phyloP scores from a whole-genome alignment of 2,888 invertebrate genomes.

The Mythimna albipuncta region DNA sequence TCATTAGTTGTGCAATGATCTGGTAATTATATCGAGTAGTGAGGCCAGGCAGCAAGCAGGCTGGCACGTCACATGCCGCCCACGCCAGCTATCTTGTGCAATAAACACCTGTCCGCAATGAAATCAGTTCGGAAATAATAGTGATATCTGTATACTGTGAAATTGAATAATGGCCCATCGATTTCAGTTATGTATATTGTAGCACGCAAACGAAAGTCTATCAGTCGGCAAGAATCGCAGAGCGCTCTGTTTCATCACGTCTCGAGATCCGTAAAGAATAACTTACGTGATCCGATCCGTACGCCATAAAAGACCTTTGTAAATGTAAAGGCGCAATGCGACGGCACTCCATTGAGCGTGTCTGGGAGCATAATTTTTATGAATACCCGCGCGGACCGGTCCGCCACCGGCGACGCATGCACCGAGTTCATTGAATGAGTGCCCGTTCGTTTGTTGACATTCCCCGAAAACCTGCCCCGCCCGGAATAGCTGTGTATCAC shows the following conservation, averaged over 20 bases:
- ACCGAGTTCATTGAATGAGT: conserved; percentile 89
- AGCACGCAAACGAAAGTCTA: conserved; percentile 75
- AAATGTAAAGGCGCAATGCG: conserved; percentile 69
- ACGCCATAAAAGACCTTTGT: conserved; percentile 73
- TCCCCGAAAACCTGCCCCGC: conserved; percentile 90
- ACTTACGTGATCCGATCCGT: conserved; percentile 77
- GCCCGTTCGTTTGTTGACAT: conserved; percentile 90
- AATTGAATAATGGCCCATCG: conserved; percentile 75
- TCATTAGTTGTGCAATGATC: conserved; percentile 63
- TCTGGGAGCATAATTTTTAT: conserved; percentile 87
- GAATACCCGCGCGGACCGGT: conserved; percentile 87
- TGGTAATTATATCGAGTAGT: conserved; percentile 50
- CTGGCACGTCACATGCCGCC: conserved; percentile 70
- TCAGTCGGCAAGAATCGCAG: conserved; percentile 66
- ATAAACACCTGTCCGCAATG: conserved; percentile 74
- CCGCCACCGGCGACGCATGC: conserved; percentile 83
- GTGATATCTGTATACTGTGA: conserved; percentile 69
- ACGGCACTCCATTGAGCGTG: conserved; percentile 83
- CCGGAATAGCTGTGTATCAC: conserved; percentile 85
- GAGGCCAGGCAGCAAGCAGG: conserved; percentile 56
- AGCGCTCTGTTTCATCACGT: conserved; percentile 76
- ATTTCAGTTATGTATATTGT: conserved; percentile 71
- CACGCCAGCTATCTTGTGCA: conserved; percentile 79
- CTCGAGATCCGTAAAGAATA: conserved; percentile 76
- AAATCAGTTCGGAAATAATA: conserved; percentile 69